Base-by-base conservation (phyloP, 2,888 invertebrate species). In the Xylota segnis region DNA sequence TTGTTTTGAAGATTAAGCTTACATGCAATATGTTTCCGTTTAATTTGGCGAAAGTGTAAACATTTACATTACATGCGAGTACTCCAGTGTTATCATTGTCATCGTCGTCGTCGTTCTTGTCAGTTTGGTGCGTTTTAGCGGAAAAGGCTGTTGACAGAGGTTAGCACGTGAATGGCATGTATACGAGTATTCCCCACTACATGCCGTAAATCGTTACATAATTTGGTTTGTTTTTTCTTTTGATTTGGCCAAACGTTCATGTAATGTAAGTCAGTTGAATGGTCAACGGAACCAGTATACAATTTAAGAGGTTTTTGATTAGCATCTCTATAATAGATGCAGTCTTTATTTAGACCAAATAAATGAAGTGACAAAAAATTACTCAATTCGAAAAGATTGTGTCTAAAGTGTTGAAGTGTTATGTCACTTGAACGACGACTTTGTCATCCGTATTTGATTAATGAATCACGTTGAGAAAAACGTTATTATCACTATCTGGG, bases 1-100 rank as follows among this genome's bases (percentile, higher is more conserved):
- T 75, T 75, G 56, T 27, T 37, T 4, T 34, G 16, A 37, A 56
- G 56, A 66, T 58, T 65, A 66, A 29, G 16, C 34, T 65, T 65
- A 27, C 75, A 65, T 75, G 65, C 34, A 58, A 66, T 37, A 56
- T 56, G 29, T 47, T 47, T 47, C 37, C 37, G 65, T 56, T 75
- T 75, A 75, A 66, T 75, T 65, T 58, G 56, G 75, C 56, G 75
- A 75, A 75, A 75, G 75, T 58, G 56, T 29, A 58, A 75, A 66
- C 56, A 58, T 75, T 75, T 54, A 34, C 75, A 5, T 65, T 75
- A 45, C 65, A 56, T 65, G 56, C 47, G 37, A 27, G 16, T 45
- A 34, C 56, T 45, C 12, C 45, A 18, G 4, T 10, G 18, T 18
- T 32, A 18, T 56, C 56, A 56, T 2, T 10, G 45, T 37, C 43